phyloP scores from a whole-genome alignment of 2,113 vertebrate genomes.

The Peromyscus polionotus region DNA sequence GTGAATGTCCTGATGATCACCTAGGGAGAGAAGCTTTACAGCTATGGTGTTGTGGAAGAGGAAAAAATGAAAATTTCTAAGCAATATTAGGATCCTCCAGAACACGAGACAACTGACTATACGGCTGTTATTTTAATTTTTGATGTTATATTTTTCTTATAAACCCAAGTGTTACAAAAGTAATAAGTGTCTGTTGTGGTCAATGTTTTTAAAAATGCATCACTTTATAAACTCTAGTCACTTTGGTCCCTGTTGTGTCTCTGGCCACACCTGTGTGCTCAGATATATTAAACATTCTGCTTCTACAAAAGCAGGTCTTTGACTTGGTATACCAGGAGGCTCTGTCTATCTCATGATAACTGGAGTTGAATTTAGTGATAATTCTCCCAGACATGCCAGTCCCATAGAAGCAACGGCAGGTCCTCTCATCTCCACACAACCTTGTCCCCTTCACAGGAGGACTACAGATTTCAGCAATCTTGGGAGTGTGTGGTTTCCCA shows the following conservation, averaged over 20 bases:
- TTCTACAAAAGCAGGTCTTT: constrained; percentile 20
- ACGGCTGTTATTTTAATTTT: neutral
- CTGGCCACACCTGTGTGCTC: neutral
- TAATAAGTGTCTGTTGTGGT: neutral
- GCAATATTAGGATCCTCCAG: neutral
- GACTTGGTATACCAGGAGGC: neutral
- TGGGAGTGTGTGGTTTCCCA: neutral
- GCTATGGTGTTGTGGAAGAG: neutral
- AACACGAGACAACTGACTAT: neutral
- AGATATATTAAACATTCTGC: constrained; percentile 2
- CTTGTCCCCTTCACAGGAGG: neutral
- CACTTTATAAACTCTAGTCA: neutral
- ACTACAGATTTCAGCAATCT: neutral
- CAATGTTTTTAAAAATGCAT: neutral
- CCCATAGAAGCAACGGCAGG: rapidly evolving
- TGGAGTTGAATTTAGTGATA: neutral
- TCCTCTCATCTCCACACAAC: neutral
- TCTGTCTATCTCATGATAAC: neutral
- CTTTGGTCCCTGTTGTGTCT: neutral
- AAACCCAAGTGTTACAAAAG: neutral
- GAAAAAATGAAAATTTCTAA: neutral
- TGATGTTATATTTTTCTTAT: neutral
- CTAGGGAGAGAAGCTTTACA: neutral
- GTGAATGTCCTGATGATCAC: neutral
- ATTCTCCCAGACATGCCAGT: neutral